phyloP scores from a whole-genome alignment of 2,113 vertebrate genomes.

The Onychostoma macrolepis region DNA sequence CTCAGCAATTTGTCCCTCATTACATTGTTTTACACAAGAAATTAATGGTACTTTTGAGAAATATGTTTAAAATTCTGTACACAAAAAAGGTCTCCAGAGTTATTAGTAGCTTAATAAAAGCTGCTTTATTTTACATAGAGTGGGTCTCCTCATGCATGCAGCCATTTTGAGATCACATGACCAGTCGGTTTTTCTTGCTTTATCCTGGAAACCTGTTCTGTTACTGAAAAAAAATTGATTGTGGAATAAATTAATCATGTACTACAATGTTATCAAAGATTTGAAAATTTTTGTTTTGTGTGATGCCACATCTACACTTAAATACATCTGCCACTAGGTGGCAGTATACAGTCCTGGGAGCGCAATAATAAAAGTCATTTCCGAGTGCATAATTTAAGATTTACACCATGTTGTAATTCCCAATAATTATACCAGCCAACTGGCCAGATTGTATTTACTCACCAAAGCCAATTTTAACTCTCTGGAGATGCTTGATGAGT shows the following conservation, averaged over 20 bases:
- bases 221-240: neutral
- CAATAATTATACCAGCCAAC: conserved; percentile 3
- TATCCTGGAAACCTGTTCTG: neutral
- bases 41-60: neutral
- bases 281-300: neutral
- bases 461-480: neutral
- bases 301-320: neutral
- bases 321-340: neutral
- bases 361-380: neutral
- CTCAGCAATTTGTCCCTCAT: neutral
- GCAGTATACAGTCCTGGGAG: neutral
- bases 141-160: neutral
- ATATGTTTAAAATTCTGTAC: neutral
- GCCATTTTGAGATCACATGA: neutral
- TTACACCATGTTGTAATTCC: neutral
- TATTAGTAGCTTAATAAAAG: neutral
- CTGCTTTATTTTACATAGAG: neutral
- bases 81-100: neutral
- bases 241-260: neutral
- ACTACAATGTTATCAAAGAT: neutral
- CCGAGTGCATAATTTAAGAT: neutral
- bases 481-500: neutral
- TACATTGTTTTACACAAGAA: neutral
- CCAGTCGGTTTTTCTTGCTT: neutral
- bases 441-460: conserved; percentile 25